Percentiles rank a stretch among this genome's conserved stretches.
phyloP scores from a whole-genome alignment of 2,113 vertebrate genomes.

The Semicossyphus pulcher region DNA sequence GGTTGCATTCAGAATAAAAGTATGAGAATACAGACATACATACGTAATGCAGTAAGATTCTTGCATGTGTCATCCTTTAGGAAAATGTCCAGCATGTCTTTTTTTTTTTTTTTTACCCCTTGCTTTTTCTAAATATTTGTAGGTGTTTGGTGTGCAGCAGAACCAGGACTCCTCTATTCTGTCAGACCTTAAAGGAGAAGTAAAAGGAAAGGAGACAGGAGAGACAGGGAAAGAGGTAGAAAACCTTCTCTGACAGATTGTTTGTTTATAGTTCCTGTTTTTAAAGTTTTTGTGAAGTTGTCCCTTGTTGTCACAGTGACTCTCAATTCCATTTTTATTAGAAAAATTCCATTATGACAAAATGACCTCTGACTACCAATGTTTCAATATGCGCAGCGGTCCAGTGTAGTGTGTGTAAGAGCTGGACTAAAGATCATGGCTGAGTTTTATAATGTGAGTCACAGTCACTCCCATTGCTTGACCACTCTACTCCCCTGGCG shows the following conservation, averaged over 20 bases:
- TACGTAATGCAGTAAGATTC: background rate
- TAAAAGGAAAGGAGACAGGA: slow-evolving; percentile 83
- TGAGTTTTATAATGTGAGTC: slow-evolving; percentile 48
- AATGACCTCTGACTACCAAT: background rate
- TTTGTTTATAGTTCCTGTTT: background rate
- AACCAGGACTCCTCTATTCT: slow-evolving; percentile 76
- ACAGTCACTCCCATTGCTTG: slow-evolving; percentile 46
- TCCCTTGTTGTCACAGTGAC: background rate
- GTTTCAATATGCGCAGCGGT: background rate
- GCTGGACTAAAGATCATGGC: background rate
- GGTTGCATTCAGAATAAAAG: slow-evolving; percentile 1
- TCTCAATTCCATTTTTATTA: background rate
- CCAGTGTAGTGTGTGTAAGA: background rate
- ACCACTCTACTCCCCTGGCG: slow-evolving; percentile 19
- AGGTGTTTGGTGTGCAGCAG: slow-evolving; percentile 96
- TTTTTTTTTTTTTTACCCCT: background rate
- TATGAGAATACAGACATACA: background rate
- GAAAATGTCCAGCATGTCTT: background rate
- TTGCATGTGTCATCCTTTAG: background rate
- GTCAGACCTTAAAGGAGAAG: slow-evolving; percentile 52
- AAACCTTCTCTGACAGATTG: background rate
- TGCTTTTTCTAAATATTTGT: slow-evolving; percentile 29
- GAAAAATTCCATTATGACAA: background rate
- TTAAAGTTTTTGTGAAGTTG: background rate
- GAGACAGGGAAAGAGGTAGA: slow-evolving; percentile 88